These are phyloP conservation scores for Spialia ferax DNA, from an alignment of 2,888 invertebrate genomes.

Conservation along the genomic window DNA sequence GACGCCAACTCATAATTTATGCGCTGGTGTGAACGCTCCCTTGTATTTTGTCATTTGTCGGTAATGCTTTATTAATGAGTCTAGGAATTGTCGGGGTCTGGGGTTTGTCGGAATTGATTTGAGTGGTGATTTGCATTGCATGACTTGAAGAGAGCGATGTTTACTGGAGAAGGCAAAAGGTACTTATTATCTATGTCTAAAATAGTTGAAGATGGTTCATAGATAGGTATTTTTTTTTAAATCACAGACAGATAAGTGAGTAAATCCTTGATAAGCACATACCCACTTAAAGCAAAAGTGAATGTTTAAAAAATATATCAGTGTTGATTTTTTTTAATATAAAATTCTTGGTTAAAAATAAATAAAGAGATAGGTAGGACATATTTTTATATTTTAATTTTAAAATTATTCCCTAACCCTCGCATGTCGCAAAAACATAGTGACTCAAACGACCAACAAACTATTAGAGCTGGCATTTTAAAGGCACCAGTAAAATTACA, in stretches of 20 bases:
- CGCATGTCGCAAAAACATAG: background rate
- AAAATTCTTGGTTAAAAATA: no score
- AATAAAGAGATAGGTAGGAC: no score
- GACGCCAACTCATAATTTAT: constrained; percentile 36
- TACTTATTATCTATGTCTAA: no score
- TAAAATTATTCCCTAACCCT: no score
- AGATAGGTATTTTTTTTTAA: no score
- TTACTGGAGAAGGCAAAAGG: background rate
- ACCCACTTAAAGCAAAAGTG: no score
- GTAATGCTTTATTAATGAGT: constrained; percentile 42
- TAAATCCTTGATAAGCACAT: no score
- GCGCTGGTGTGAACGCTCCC: constrained; percentile 39
- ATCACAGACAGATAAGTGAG: no score
- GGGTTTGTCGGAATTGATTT: constrained; percentile 31
- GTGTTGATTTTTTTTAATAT: no score
- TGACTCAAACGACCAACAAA: background rate
- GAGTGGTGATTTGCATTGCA: constrained; percentile 24
- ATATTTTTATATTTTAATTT: no score
- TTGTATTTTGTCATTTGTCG: constrained; percentile 41
- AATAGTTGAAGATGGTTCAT: no score
- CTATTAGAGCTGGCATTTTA: constrained; percentile 10
- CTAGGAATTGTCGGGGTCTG: constrained; percentile 25
- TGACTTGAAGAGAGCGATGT: constrained; percentile 15
- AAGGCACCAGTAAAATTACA: constrained; percentile 16
- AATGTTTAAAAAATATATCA: no score